Conservation (phyloP, 2,113 vertebrate species). For the Tupaia tana region DNA sequence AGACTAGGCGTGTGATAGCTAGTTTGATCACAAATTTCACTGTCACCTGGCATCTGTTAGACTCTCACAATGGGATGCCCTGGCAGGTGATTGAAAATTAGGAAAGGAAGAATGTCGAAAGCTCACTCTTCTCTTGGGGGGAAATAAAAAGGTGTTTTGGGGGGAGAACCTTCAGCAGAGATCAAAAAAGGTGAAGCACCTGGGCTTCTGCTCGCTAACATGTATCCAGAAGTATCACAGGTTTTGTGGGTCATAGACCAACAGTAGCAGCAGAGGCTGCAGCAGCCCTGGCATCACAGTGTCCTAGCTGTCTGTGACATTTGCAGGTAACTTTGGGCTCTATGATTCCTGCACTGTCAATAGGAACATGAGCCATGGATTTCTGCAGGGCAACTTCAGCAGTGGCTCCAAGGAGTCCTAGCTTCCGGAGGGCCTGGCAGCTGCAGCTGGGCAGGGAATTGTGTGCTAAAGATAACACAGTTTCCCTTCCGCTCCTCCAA, state of each 20-base stretch:
- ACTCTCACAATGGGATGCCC: background rate
- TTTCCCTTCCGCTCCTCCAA: background rate
- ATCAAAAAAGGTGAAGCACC: too few relatives aligned
- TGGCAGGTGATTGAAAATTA: background rate
- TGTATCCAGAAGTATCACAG: background rate
- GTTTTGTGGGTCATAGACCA: background rate
- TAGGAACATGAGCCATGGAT: background rate
- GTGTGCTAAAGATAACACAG: accelerated
- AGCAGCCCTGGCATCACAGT: background rate
- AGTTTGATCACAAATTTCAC: background rate
- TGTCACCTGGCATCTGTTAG: background rate
- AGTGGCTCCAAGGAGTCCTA: background rate
- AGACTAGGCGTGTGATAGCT: background rate
- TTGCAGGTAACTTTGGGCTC: background rate
- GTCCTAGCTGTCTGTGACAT: background rate
- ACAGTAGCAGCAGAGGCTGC: too few relatives aligned
- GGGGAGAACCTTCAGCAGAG: background rate
- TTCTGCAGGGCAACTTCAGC: background rate
- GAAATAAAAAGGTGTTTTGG: background rate
- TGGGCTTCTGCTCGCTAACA: background rate
- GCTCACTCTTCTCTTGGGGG: background rate
- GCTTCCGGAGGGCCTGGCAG: background rate
- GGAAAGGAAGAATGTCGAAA: background rate
- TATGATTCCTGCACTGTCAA: background rate
- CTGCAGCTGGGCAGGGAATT: background rate